Conservation (phyloP, 2,888 invertebrate genomes). For the Apodemia duryi region DNA sequence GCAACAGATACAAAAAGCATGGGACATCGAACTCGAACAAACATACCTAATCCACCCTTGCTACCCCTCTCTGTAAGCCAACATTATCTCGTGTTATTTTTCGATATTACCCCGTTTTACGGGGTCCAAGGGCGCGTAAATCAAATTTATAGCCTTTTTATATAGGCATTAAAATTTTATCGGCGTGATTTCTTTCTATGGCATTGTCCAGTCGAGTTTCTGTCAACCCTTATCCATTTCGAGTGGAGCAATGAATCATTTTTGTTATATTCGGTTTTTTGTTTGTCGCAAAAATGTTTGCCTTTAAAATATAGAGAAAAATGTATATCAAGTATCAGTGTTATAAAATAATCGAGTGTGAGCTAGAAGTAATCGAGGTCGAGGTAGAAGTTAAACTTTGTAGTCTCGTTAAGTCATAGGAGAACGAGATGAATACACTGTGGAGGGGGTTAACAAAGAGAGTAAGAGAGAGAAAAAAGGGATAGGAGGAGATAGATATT, state of each 20-base stretch:
- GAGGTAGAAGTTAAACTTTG: no score
- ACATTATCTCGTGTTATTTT: conserved; percentile 76
- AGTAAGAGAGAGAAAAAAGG: no score
- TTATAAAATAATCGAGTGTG: no score
- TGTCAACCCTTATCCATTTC: conserved; percentile 45
- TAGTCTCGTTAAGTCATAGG: no score
- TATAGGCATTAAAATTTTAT: conserved; percentile 77
- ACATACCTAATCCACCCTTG: conserved; percentile 8
- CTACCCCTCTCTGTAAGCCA: conserved; percentile 36
- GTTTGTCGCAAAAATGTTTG: conserved; percentile 4
- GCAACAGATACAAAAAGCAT: conserved; percentile 1
- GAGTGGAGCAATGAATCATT: conserved; percentile 33
- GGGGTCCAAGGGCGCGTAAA: conserved; percentile 64
- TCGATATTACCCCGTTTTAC: conserved; percentile 75
- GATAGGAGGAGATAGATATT: no score
- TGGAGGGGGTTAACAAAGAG: no score
- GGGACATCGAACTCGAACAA: background rate
- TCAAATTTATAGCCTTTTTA: conserved; percentile 78
- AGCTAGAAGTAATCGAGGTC: no score
- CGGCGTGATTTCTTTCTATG: conserved; percentile 69
- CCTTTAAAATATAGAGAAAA: background rate
- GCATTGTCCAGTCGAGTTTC: conserved; percentile 61
- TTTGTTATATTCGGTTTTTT: conserved; percentile 6
- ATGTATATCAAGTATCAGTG: no score
- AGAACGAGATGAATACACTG: no score